Base-by-base conservation (phyloP, 2,888 invertebrate species). In the Osmoderma eremita region DNA sequence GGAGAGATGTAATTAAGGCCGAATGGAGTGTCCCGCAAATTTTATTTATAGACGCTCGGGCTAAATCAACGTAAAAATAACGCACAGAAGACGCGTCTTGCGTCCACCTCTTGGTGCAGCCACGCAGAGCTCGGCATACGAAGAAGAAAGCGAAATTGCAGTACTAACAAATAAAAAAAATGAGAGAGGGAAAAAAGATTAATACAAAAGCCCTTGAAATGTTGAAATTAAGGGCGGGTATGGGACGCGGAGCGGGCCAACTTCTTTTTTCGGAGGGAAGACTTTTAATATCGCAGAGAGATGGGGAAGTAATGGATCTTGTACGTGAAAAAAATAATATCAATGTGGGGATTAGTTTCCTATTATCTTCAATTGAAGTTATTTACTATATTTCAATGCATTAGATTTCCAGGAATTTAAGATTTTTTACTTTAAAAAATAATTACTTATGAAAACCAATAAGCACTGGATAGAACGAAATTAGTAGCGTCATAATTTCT, bases 1-100 rank as follows among this genome's bases (percentile, higher is more conserved):
- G n/a, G 24, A 4, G 24, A 56, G 56, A 56, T 42, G 56, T 56
- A 42, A 56, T 56, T 56, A 56, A 56, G 56, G 22, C 56, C 56
- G 56, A 56, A 56, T 41, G 41, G 20, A 61, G 58, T 61, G 58
- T 24, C 58, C 58, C 58, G 24, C 58, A 30, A 45, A 61, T 61
- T 45, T 61, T 61, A 61, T 61, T 61, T 45, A 48, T 61, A 61
- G 58, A 45, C n/a, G 58, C 45, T 61, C 58, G 30, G 58, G 45
- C 58, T 45, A 61, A 61, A 61, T 45, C 45, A 61, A 61, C 58
- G 45, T 24, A 45, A 61, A 61, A 45, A 61, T 61, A 45, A 61
- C 45, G 58, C 58, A 61, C 45, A 30, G 48, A 61, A 45, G 17
- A 15, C 58, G 30, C 30, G 17, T 45, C 45, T 61, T 45, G 45